Evolutionary conservation across 2,888 invertebrate genomes (phyloP), one percentile per base, ranked within the genome.

Genomic region (Tetanocera ferruginea): DNA sequence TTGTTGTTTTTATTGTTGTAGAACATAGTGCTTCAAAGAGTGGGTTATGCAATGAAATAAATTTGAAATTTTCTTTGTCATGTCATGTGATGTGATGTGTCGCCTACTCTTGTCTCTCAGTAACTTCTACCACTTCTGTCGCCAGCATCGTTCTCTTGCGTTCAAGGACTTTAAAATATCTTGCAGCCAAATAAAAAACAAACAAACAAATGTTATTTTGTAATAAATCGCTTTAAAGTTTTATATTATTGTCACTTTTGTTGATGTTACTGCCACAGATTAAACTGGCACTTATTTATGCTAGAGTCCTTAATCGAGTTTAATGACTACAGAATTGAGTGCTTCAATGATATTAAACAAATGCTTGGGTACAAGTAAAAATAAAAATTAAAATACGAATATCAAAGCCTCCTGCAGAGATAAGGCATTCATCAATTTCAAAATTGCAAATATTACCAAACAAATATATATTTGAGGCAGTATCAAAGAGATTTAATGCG

Each of bases 11-110:
- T 76, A 52, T 67, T 57, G 55, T 69, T 78, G 57, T 77, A 43
- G 51, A 71, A 77, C 60, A 78, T 49, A 79, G 73, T 77, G n/a
- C n/a, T n/a, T n/a, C n/a, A n/a, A n/a, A n/a, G 80, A 78, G 71
- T 77, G 79, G 81, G 76, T 79, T 82, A 79, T 71, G 73, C 73
- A 49, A 76, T 67, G 60, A 57, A 78, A 77, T 77, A 73, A 72
- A 57, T 77, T 77, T 66, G 43, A 60, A 76, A 76, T 76, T 74
- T 72, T 62, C 74, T 70, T 76, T 76, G 78, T 76, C 76, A 80
- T 76, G 76, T 77, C 77, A 74, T 77, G 55, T 70, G 72, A 76
- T 64, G 57, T 31, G 60, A 73, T 51, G 72, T 55, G 72, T 76
- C 74, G 66, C 55, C 67, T 74, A 64, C 70, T 28, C 55, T 31